Percentiles rank a stretch among this genome's conserved stretches.
These are phyloP conservation scores for Solea solea DNA, from an alignment of 2,113 vertebrate genomes.

Conservation along the genomic window DNA sequence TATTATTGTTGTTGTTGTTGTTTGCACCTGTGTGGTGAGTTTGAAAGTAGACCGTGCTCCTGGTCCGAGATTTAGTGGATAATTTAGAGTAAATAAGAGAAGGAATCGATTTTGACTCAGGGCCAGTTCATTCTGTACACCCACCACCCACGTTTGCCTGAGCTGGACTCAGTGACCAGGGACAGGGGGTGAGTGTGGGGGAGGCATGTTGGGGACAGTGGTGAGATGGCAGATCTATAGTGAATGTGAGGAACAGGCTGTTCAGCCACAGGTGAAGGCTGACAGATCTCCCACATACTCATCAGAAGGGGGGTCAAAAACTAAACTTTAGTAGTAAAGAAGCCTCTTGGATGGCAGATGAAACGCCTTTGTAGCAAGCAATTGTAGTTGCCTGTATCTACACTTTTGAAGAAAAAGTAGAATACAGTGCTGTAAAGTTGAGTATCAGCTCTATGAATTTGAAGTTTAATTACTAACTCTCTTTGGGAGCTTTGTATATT, in stretches of 20 bases:
- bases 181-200: conserved; percentile 12
- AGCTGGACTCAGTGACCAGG: conserved; percentile 61
- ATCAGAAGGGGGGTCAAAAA: conserved; percentile 15
- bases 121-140: conserved; percentile 43
- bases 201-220: conserved; percentile 33
- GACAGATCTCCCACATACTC: conserved; percentile 41
- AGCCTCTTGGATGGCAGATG: too few species aligned
- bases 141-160: conserved; percentile 26
- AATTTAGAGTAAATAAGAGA: background rate
- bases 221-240: conserved; percentile 21
- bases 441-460: too few species aligned
- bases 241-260: conserved; percentile 50
- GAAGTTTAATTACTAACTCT: background rate
- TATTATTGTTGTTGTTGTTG: too few species aligned
- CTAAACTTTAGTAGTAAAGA: background rate
- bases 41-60: too few species aligned
- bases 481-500: background rate
- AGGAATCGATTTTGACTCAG: conserved; percentile 51
- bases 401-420: too few species aligned
- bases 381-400: too few species aligned
- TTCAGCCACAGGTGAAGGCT: conserved; percentile 69
- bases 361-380: too few species aligned
- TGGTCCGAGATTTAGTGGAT: too few species aligned
- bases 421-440: too few species aligned
- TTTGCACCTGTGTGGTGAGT: too few species aligned